phyloP scores from a whole-genome alignment of 2,797 vertebrate genomes.

The Yasuhikotakia modesta region DNA sequence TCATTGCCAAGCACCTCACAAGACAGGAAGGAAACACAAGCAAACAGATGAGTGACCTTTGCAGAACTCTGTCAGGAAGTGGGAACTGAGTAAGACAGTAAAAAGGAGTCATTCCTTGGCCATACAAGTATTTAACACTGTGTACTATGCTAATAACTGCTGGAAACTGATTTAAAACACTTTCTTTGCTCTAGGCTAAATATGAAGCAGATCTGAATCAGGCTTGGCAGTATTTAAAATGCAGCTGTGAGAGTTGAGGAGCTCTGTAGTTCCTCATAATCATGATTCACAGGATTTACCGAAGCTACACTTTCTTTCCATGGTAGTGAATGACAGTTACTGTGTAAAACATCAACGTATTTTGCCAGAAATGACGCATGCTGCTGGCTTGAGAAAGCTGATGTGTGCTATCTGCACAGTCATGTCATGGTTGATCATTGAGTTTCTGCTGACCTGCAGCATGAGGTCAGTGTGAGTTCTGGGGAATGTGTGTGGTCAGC shows the following conservation, averaged over 20 bases:
- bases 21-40: constrained; percentile 13
- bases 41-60: constrained; percentile 29
- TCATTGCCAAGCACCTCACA: constrained; percentile 19
- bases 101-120: background rate
- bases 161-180: background rate
- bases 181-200: background rate
- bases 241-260: background rate
- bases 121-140: background rate
- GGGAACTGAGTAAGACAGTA: background rate
- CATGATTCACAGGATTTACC: background rate
- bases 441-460: background rate
- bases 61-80: background rate
- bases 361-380: background rate
- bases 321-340: background rate
- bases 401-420: constrained; percentile 1
- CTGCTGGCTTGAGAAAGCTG: constrained; percentile 26
- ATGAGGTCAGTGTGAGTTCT: background rate
- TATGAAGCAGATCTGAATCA: background rate
- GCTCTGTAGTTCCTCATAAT: background rate
- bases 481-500: constrained; percentile 47
- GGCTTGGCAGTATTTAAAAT: background rate
- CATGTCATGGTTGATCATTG: background rate
- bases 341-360: background rate
- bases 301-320: background rate
- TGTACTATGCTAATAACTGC: background rate